Percentiles rank a stretch among this genome's conserved stretches.
Conservation (phyloP, 2,888 invertebrate species). For the Melipona bicolor region DNA sequence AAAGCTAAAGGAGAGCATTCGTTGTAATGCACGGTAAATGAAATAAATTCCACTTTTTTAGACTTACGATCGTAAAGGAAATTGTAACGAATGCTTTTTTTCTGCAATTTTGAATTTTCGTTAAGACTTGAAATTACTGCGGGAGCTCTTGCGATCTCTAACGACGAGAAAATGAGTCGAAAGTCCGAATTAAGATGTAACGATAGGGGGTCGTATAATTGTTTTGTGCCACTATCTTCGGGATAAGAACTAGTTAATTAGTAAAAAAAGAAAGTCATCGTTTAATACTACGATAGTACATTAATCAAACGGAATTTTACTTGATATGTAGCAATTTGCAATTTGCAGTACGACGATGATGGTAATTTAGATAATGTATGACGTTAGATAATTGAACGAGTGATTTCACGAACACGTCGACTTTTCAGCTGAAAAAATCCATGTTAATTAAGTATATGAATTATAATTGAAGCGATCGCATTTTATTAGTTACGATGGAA, state of each 20-base stretch:
- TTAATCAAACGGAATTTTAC: neutral
- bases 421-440: too few species aligned
- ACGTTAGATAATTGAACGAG: too few species aligned
- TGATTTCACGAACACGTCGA: too few species aligned
- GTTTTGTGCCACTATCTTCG: neutral
- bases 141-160: neutral
- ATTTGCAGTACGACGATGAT: neutral
- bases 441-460: too few species aligned
- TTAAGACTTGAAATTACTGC: neutral
- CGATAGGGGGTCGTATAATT: neutral
- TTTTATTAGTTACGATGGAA: neutral
- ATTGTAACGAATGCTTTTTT: too few species aligned
- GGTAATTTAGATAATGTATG: neutral
- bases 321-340: neutral
- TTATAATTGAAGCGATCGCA: too few species aligned
- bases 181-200: slow-evolving; percentile 10
- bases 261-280: neutral
- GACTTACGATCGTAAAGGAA: too few species aligned
- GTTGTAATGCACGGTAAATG: too few species aligned
- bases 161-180: neutral
- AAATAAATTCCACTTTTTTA: too few species aligned
- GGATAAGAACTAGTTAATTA: neutral
- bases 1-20: too few species aligned
- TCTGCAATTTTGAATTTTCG: too few species aligned
- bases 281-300: too few species aligned